These are phyloP conservation scores for Ormyrus thymus DNA, from an alignment of 2,888 invertebrate genomes.

Conservation along the genomic window DNA sequence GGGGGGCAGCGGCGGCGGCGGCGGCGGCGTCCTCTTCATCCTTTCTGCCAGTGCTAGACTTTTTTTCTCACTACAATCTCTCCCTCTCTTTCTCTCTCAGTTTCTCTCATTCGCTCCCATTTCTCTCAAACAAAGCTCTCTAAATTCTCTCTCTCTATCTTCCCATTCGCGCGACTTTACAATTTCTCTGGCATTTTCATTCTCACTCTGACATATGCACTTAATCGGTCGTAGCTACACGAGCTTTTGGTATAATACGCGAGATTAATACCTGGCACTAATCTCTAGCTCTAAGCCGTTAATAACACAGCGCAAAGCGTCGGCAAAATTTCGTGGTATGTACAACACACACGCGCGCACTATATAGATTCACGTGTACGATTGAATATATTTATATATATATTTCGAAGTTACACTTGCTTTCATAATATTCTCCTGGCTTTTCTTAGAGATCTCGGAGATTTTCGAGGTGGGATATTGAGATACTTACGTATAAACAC, in stretches of 20 bases:
- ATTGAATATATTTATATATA: constrained; percentile 55
- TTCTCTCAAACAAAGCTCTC: constrained; percentile 32
- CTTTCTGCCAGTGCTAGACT: constrained; percentile 42
- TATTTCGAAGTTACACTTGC: constrained; percentile 22
- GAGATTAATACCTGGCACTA: constrained; percentile 62
- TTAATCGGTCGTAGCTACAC: constrained; percentile 57
- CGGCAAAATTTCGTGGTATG: constrained; percentile 64
- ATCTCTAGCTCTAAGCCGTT: constrained; percentile 60
- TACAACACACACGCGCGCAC: constrained; percentile 68
- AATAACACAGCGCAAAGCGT: constrained; percentile 68
- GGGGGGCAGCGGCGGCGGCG: constrained; percentile 52
- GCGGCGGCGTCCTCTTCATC: constrained; percentile 49
- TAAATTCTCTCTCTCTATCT: constrained; percentile 57
- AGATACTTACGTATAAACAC: constrained; percentile 10
- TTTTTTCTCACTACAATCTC: constrained; percentile 46
- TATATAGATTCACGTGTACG: constrained; percentile 55
- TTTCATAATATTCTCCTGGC: constrained; percentile 14
- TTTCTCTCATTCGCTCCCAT: constrained; percentile 43
- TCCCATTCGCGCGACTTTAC: constrained; percentile 44
- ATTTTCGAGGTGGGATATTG: not conserved
- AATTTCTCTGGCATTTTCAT: constrained; percentile 57
- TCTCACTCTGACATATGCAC: constrained; percentile 50
- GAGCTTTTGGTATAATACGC: constrained; percentile 64
- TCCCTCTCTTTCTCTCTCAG: constrained; percentile 33
- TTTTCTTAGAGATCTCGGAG: constrained; percentile 5